Evolutionary conservation across 2,888 invertebrate species (phyloP), one percentile per base, ranked within the genome.

Genomic region (Camptogramma bilineatum): DNA sequence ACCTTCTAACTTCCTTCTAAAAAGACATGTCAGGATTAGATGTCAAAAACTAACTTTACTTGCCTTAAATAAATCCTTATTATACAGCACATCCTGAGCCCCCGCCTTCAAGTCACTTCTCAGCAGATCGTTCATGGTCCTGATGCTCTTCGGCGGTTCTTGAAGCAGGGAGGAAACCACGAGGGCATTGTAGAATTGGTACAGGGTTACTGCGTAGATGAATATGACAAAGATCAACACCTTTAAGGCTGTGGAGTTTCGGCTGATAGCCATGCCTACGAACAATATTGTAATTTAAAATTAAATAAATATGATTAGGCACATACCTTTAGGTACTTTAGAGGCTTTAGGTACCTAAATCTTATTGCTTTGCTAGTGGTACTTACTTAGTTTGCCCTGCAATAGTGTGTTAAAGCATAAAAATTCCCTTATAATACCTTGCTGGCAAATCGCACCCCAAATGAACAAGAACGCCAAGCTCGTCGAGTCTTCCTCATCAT

Each of bases 171-270:
- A 94, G 0, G 96, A 95, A 0, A 96, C 95, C 52, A 96, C 94
- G 52, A 94, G 95, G 0, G 95, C 96, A 48, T 95, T 95, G 80
- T 96, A 96, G 80, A 95, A 96, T 77, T 96, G 96, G 80, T 95
- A 95, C 50, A 95, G 84, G 17, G 94, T 90, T 67, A 95, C 89
- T 0, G 95, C 90, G 79, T 95, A 95, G 0, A 95, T 56, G 51
- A 94, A 89, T 0, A 93, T 91, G 0, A 91, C 88, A 56, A 95
- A 88, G 2, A 94, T 85, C 21, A 94, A 84, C 48, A 94, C 83
- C 64, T 94, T 94, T 1, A 94, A 89, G 0, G 95, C 93, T 19
- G 90, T 83, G 0, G 93, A 83, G 31, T 80, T 82, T 42, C 90
- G 86, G 16, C 83, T 80, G n/a, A 93, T 81, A 4, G 82, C 75